Evolutionary conservation across 2,888 invertebrate species (phyloP).

Genomic region (Parascotia fuliginaria): DNA sequence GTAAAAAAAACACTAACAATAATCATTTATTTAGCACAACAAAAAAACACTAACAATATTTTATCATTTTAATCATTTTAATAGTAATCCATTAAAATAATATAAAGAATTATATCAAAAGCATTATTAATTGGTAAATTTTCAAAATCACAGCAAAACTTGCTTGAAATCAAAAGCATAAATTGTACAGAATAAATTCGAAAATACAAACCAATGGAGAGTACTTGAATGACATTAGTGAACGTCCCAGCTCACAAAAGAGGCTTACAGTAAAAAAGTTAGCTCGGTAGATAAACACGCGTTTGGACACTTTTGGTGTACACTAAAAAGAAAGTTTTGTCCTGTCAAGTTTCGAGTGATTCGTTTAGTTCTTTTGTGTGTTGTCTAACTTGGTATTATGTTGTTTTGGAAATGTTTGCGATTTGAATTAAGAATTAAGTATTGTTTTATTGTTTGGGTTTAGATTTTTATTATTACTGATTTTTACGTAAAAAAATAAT

Average conservation of each 20-base stretch:
- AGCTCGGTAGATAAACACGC: slow-evolving; percentile 27
- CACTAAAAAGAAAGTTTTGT: slow-evolving; percentile 28
- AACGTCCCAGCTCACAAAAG: slow-evolving; percentile 36
- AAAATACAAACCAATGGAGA: neutral
- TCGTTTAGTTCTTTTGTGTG: slow-evolving; percentile 11
- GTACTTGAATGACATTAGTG: slow-evolving; percentile 27
- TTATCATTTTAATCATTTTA: too few species aligned
- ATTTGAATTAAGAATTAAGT: neutral
- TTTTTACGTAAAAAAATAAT: too few species aligned
- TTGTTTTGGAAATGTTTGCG: neutral
- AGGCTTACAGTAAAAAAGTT: slow-evolving; percentile 36
- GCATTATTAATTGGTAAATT: neutral
- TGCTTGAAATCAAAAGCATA: neutral
- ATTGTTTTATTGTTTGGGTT: slow-evolving; percentile 17
- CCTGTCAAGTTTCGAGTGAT: slow-evolving; percentile 11
- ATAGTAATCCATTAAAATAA: too few species aligned
- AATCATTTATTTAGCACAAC: too few species aligned
- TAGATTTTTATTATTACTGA: neutral
- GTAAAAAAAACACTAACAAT: too few species aligned
- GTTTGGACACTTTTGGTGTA: slow-evolving; percentile 23
- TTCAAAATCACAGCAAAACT: neutral
- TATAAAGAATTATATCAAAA: too few species aligned
- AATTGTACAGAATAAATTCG: neutral
- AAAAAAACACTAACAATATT: too few species aligned
- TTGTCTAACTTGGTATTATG: slow-evolving; percentile 18